These are phyloP conservation scores for Laticauda colubrina DNA, from an alignment of 2,113 vertebrate species.

Conservation along the genomic window DNA sequence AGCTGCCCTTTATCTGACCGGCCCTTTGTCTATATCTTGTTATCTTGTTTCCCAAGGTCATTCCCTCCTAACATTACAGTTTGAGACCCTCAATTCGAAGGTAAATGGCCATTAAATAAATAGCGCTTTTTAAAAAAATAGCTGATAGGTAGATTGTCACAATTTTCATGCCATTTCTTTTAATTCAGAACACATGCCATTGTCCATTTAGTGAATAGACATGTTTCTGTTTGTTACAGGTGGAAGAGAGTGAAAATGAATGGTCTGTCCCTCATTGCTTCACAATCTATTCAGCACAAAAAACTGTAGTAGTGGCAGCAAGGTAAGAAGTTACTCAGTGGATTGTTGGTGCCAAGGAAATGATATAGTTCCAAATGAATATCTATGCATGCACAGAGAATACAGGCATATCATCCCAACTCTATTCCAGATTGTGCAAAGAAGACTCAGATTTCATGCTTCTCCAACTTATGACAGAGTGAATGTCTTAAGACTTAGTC, in stretches of 20 bases:
- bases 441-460: background rate
- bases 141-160: background rate
- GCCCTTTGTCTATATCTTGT: background rate
- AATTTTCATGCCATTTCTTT: slow-evolving; percentile 10
- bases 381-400: background rate
- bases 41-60: background rate
- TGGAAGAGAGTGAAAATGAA: slow-evolving; percentile 88
- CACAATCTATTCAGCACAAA: slow-evolving; percentile 92
- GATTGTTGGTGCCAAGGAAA: background rate
- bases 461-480: background rate
- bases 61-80: background rate
- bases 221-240: slow-evolving; percentile 65
- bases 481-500: no score
- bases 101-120: slow-evolving; percentile 39
- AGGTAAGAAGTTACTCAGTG: slow-evolving; percentile 70
- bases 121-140: background rate
- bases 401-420: no score
- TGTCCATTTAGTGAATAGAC: slow-evolving; percentile 69
- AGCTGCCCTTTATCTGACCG: background rate
- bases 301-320: slow-evolving; percentile 91
- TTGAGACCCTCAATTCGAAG: slow-evolving; percentile 10
- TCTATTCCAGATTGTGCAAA: background rate
- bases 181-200: slow-evolving; percentile 32
- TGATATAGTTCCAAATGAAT: background rate
- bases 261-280: slow-evolving; percentile 90